Evolutionary conservation across 2,888 invertebrate genomes (phyloP).

Genomic region (Drosophila neonasuta): DNA sequence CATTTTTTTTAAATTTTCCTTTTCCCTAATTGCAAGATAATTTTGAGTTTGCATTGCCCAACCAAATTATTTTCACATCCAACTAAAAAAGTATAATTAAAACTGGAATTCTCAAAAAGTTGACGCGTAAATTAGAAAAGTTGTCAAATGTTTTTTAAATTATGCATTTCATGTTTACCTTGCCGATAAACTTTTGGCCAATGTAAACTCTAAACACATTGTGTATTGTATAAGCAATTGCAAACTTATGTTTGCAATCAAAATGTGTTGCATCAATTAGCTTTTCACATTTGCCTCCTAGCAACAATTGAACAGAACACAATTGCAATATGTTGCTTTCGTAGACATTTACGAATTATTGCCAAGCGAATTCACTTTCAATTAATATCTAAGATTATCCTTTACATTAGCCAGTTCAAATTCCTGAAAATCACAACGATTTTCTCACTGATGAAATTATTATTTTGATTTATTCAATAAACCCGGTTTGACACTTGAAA

Average conservation of each 20-base stretch:
- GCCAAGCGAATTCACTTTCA: conserved; percentile 9
- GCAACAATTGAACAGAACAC: neutral
- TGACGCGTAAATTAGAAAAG: conserved; percentile 52
- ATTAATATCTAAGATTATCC: neutral
- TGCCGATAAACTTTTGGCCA: neutral
- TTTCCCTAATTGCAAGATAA: conserved; percentile 66
- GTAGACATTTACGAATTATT: neutral
- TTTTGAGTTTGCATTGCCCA: conserved; percentile 47
- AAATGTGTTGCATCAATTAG: neutral
- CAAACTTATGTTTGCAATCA: neutral
- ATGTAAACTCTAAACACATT: neutral
- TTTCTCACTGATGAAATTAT: conserved; percentile 1
- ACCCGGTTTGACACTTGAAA: conserved; percentile 13
- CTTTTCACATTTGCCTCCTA: neutral
- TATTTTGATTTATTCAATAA: conserved; percentile 19
- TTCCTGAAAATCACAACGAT: neutral
- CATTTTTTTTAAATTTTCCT: conserved; percentile 30
- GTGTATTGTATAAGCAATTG: neutral
- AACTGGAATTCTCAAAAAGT: conserved; percentile 37
- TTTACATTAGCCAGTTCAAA: neutral
- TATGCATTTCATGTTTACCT: conserved; percentile 35
- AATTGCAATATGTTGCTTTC: neutral
- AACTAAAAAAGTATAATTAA: conserved; percentile 54
- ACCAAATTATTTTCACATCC: conserved; percentile 43
- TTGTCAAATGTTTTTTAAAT: conserved; percentile 45